These are phyloP conservation scores for Dasypus novemcinctus DNA, from an alignment of 2,113 vertebrate genomes.

Conservation along the genomic window DNA sequence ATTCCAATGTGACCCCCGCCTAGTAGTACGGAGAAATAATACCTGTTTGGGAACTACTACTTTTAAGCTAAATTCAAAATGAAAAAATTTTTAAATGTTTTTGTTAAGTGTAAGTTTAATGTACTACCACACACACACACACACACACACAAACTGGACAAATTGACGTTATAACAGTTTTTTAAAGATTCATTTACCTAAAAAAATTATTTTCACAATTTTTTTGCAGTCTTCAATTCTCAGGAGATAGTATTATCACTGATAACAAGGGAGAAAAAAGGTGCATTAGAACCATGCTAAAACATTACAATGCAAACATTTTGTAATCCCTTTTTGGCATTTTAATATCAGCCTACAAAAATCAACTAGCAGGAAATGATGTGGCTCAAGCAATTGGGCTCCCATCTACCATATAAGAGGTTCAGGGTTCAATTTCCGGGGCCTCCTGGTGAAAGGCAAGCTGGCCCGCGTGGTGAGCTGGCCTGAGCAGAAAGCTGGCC, in stretches of 20 bases:
- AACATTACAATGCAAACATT: conserved; percentile 45
- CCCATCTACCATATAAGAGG: too few species aligned
- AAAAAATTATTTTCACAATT: conserved; percentile 15
- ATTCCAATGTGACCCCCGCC: neutral
- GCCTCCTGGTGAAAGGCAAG: too few species aligned
- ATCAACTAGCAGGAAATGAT: too few species aligned
- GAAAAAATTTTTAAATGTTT: neutral
- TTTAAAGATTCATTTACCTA: neutral
- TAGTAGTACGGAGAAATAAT: neutral
- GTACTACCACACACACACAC: too few species aligned
- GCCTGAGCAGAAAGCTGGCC: too few species aligned
- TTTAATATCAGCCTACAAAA: conserved; percentile 62
- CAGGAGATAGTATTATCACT: conserved; percentile 4
- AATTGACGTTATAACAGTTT: neutral
- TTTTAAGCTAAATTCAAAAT: neutral
- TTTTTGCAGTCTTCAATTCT: conserved; percentile 25
- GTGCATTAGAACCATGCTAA: neutral
- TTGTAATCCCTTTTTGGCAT: conserved; percentile 54
- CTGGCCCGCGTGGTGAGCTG: too few species aligned
- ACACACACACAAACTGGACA: too few species aligned
- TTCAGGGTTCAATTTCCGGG: too few species aligned
- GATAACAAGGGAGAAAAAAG: neutral
- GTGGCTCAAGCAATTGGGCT: too few species aligned
- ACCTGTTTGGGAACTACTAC: neutral
- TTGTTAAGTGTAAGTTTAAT: neutral